A percentile compares a stretch with the other conserved stretches of the same genome.
Evolutionary conservation across 2,797 vertebrate species (phyloP).

Genomic region (Micrastur ruficollis): DNA sequence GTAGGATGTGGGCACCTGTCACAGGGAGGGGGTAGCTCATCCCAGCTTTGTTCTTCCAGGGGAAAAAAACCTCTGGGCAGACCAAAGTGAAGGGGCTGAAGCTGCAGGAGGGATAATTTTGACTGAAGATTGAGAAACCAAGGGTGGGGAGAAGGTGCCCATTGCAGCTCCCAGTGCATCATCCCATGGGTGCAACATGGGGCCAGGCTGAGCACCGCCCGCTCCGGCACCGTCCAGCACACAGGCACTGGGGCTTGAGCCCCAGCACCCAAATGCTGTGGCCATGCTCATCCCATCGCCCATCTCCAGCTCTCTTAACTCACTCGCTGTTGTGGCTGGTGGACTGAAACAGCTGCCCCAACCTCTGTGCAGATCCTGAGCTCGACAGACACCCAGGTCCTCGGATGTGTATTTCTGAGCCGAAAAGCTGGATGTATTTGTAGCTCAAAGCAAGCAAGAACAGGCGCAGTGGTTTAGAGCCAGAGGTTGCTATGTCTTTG

Average conservation of each 20-base stretch:
- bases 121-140: not conserved
- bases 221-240: fast-evolving
- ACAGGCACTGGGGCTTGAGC: not conserved
- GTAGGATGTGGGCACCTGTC: not conserved
- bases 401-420: not conserved
- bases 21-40: not conserved
- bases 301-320: fast-evolving
- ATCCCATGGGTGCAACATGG: fast-evolving
- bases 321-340: not conserved
- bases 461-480: not conserved
- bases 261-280: not conserved
- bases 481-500: not conserved
- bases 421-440: not conserved
- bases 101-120: not conserved
- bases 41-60: not conserved
- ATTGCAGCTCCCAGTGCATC: not conserved
- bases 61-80: not conserved
- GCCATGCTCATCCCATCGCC: not conserved
- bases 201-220: not conserved
- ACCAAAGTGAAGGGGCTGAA: not conserved
- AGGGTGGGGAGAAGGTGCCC: not conserved
- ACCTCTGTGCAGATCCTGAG: not conserved
- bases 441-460: not conserved
- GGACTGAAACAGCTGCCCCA: not conserved
- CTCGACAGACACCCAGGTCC: fast-evolving